Percentiles rank a stretch among this genome's conserved stretches.
phyloP scores from a whole-genome alignment of 2,797 vertebrate genomes.

The Enteromius afrohamiltoni region DNA sequence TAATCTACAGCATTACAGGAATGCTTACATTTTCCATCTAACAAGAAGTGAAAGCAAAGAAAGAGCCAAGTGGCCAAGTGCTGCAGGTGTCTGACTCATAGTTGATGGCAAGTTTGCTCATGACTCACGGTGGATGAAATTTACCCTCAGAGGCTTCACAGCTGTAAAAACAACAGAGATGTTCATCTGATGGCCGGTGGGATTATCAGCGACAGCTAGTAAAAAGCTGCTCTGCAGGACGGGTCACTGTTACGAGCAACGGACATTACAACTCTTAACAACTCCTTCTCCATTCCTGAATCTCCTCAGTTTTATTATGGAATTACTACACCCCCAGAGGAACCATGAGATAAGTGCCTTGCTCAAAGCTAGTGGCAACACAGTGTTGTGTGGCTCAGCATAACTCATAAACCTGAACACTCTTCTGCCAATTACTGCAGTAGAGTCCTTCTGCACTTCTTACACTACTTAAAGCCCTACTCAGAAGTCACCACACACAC shows the following conservation, averaged over 20 bases:
- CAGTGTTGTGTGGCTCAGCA: conserved; percentile 23
- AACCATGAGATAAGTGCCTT: conserved; percentile 18
- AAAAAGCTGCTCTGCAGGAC: conserved; percentile 20
- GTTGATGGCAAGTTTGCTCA: conserved; percentile 8
- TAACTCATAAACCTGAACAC: conserved; percentile 15
- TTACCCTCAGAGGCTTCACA: conserved; percentile 10
- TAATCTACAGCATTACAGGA: background rate
- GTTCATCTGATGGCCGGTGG: background rate
- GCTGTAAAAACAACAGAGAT: background rate
- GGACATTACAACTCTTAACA: conserved; percentile 10
- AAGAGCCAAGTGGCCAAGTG: conserved; percentile 11
- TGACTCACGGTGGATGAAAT: conserved; percentile 23
- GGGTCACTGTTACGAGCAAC: background rate
- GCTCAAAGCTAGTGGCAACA: conserved; percentile 7
- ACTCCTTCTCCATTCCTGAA: background rate
- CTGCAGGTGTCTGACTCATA: conserved; percentile 38
- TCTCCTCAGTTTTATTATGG: conserved; percentile 2
- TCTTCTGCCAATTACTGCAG: background rate
- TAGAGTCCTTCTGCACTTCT: background rate
- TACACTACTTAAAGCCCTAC: background rate
- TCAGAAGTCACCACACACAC: background rate
- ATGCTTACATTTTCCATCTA: conserved; percentile 6
- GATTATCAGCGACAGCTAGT: background rate
- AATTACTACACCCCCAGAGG: background rate
- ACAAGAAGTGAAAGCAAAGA: background rate